phyloP scores from a whole-genome alignment of 2,113 vertebrate genomes.

The Aptenodytes patagonicus region DNA sequence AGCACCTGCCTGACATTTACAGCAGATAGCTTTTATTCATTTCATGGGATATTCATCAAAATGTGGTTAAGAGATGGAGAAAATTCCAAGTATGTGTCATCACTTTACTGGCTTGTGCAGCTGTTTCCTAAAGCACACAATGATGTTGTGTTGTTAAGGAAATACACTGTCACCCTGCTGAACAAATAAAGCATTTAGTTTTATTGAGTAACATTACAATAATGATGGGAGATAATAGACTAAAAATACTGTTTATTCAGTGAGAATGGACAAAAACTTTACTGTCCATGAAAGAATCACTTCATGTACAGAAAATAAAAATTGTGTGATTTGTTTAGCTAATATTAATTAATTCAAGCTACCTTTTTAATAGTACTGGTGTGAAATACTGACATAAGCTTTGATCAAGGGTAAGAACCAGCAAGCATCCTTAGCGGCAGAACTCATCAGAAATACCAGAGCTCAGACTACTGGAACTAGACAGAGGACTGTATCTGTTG shows the following conservation, averaged over 20 bases:
- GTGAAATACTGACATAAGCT: not conserved
- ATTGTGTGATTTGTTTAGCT: not conserved
- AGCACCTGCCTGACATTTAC: slow-evolving; percentile 70
- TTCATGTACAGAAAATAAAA: slow-evolving; percentile 30
- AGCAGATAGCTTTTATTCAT: slow-evolving; percentile 74
- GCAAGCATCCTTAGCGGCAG: not conserved
- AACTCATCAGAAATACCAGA: not conserved
- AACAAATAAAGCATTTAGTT: slow-evolving; percentile 75
- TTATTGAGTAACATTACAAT: slow-evolving; percentile 67
- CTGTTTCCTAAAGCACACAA: slow-evolving; percentile 73
- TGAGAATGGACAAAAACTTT: slow-evolving; percentile 55
- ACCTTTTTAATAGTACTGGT: slow-evolving; percentile 4
- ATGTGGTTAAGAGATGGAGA: slow-evolving; percentile 69
- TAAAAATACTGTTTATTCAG: slow-evolving; percentile 68
- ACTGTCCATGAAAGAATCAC: slow-evolving; percentile 40
- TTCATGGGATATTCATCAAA: slow-evolving; percentile 74
- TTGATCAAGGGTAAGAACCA: not conserved
- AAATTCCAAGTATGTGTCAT: slow-evolving; percentile 77
- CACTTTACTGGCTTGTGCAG: slow-evolving; percentile 69
- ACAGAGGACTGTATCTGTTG: not conserved
- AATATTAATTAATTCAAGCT: not conserved
- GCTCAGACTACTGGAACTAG: not conserved
- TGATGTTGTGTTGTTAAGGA: slow-evolving; percentile 75
- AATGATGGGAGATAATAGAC: slow-evolving; percentile 69
- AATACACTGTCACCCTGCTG: slow-evolving; percentile 64